Evolutionary conservation across 53 echinoderm and acorn worm genomes (phyloP).

Genomic region (Arbacia lixula): DNA sequence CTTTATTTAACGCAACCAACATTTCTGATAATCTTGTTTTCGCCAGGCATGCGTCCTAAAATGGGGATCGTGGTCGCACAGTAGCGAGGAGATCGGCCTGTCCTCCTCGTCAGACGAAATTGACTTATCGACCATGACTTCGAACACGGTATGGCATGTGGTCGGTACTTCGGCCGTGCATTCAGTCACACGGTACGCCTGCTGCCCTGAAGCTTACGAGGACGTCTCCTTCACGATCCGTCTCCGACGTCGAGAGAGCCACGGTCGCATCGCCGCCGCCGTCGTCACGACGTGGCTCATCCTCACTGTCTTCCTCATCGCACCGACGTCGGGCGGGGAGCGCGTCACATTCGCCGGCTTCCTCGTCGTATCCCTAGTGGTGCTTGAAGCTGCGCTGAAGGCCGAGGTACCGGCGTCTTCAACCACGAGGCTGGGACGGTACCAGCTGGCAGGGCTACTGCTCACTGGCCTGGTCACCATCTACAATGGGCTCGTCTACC

Average conservation of each 20-base stretch:
- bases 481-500: slow-evolving; percentile 35
- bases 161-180: neutral
- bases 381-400: slow-evolving; percentile 6
- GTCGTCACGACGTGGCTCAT: slow-evolving; percentile 37
- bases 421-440: slow-evolving; percentile 31
- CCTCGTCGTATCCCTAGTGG: slow-evolving; percentile 17
- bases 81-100: neutral
- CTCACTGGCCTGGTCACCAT: slow-evolving; percentile 15
- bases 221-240: neutral
- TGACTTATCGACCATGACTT: neutral
- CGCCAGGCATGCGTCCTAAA: slow-evolving; percentile 3
- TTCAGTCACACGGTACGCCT: neutral
- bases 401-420: slow-evolving; percentile 5
- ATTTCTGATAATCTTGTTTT: neutral
- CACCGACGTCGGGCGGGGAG: slow-evolving; percentile 15
- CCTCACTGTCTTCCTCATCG: slow-evolving; percentile 26
- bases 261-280: slow-evolving; percentile 15
- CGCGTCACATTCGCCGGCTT: slow-evolving; percentile 28
- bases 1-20: neutral
- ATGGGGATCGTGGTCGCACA: neutral
- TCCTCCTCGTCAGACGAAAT: neutral
- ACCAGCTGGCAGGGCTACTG: slow-evolving; percentile 19
- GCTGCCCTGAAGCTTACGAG: slow-evolving; percentile 4
- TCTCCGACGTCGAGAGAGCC: neutral
- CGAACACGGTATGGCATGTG: neutral